Base-by-base conservation (phyloP, 2,888 invertebrate genomes). In the Apomyelois bistriatella region DNA sequence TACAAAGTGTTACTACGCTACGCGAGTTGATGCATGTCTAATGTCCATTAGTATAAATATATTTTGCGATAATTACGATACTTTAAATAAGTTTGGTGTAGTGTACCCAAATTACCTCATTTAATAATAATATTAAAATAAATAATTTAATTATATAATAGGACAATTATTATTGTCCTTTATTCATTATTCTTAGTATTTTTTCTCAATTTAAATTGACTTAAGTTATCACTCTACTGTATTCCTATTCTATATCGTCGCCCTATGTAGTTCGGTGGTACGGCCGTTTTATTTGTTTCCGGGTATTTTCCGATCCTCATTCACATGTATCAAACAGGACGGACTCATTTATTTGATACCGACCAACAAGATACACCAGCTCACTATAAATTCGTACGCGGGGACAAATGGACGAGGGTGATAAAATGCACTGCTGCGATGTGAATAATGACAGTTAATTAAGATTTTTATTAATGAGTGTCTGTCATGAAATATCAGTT, bases 301-400 rank as follows among this genome's bases (percentile, higher is more conserved):
- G 76, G 76, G 76, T 76, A 77, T 82, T 85, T 83, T 70, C 80
- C 76, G 78, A 72, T 79, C 85, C 85, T 85, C 79, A 80, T 85
- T 79, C 85, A 72, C 82, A 87, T 88, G 86, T 85, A 87, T 88
- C 87, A 88, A 88, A 85, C 79, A 74, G 83, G 72, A 70, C 85
- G 82, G 72, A 79, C 82, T 87, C 86, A 87, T 88, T 88, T 87
- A 85, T 88, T 87, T 84, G 85, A 81, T 85, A 79, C 79, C 74
- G 70, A 73, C 72, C 69, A 72, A 72, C 74, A 74, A 78, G 79
- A 77, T 79, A 78, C 76, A 74, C 69, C 69, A 72, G 68, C 68
- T 70, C 63, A 68, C 72, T 68, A 72, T 73, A 69, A 70, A 72
- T 72, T 68, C 60, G 66, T 58, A 59, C 56, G 57, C 54, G 58